Conservation (phyloP, 2,113 vertebrate species). For the Rhynchomys soricoides region DNA sequence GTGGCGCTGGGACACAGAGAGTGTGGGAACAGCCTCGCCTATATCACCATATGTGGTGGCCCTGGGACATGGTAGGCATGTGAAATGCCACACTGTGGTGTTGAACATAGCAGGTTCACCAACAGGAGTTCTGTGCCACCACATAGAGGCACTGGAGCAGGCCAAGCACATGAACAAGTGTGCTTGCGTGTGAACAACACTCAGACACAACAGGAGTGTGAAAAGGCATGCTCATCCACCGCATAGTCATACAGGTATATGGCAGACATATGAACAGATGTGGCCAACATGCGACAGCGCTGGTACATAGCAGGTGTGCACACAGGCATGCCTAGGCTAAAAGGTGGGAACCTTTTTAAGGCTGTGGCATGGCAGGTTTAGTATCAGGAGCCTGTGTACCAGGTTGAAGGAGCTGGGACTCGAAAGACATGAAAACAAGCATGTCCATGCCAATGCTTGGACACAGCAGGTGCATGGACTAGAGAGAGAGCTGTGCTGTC, state of each 20-base stretch:
- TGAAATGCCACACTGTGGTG: not conserved
- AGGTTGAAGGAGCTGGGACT: not conserved
- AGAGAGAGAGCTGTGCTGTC: not conserved
- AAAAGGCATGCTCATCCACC: not conserved
- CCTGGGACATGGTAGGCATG: not conserved
- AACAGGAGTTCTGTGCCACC: not conserved
- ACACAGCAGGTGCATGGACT: not conserved
- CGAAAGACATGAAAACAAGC: not conserved
- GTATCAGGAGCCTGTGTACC: not conserved
- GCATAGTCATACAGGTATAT: not conserved
- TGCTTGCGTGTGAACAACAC: not conserved
- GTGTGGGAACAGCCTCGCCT: not conserved
- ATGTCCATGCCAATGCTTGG: not conserved
- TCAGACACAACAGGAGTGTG: not conserved
- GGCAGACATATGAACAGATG: not conserved
- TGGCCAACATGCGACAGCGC: not conserved
- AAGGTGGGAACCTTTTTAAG: no score
- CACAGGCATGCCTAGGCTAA: not conserved
- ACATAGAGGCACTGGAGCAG: not conserved
- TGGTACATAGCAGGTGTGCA: not conserved
- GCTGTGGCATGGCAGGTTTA: not conserved
- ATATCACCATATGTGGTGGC: not conserved
- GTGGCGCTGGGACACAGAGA: not conserved
- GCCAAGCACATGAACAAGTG: not conserved
- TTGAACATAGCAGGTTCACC: not conserved